phyloP scores from a whole-genome alignment of 2,888 invertebrate species.

The Aphrophora alni region DNA sequence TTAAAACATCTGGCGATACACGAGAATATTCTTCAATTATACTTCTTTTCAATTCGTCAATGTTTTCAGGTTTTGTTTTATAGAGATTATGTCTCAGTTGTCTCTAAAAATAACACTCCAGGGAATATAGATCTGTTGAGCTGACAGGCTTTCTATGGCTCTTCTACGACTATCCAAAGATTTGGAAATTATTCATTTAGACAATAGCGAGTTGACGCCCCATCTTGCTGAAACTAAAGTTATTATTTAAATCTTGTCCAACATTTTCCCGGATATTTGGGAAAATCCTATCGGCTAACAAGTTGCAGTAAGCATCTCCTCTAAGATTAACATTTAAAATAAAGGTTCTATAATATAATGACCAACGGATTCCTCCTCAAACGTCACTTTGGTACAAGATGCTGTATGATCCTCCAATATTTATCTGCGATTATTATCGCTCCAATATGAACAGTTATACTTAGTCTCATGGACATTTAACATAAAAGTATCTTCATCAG shows the following conservation, averaged over 20 bases:
- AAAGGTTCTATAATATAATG: not conserved
- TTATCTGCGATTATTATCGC: slow-evolving; percentile 1
- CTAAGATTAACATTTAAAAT: not conserved
- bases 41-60: too few species aligned
- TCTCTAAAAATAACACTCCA: too few species aligned
- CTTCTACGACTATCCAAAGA: not conserved
- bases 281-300: not conserved
- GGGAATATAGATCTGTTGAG: too few species aligned
- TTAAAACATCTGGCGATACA: too few species aligned
- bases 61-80: too few species aligned
- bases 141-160: not conserved
- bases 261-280: slow-evolving; percentile 6
- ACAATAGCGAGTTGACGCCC: not conserved
- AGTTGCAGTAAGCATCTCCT: slow-evolving; percentile 14
- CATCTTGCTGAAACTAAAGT: not conserved
- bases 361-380: not conserved
- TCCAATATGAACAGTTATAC: not conserved
- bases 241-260: not conserved
- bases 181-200: not conserved
- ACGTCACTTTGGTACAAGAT: not conserved
- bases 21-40: too few species aligned
- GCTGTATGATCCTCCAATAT: not conserved
- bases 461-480: slow-evolving; percentile 3
- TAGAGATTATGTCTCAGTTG: too few species aligned
- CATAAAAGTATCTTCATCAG: not conserved